Evolutionary conservation across 2,888 invertebrate genomes (phyloP).

Genomic region (Stenolophus ochropezus): DNA sequence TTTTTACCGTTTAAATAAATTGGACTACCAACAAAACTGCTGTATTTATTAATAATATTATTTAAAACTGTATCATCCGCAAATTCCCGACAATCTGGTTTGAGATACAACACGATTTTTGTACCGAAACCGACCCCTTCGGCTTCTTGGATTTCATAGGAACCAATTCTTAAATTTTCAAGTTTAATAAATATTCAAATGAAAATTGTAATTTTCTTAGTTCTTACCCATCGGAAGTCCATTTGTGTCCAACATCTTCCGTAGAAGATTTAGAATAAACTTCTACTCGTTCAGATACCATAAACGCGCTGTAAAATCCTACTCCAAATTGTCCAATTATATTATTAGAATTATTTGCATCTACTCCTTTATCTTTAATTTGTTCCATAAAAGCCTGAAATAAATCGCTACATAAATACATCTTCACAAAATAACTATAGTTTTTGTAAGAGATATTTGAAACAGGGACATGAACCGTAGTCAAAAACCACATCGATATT

Average conservation of each 20-base stretch:
- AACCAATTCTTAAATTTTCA: conserved; percentile 80
- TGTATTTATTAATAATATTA: conserved; percentile 94
- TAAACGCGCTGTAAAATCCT: conserved; percentile 98
- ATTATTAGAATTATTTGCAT: conserved; percentile 78
- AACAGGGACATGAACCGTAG: too few species aligned
- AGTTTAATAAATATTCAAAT: conserved; percentile 3
- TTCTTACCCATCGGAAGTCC: conserved; percentile 92
- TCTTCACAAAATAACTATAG: conserved; percentile 9
- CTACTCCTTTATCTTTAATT: conserved; percentile 80
- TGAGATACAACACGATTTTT: conserved; percentile 93
- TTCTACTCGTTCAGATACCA: conserved; percentile 97
- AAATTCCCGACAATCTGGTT: conserved; percentile 91
- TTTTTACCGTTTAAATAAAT: conserved; percentile 93
- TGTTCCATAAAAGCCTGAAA: conserved; percentile 88
- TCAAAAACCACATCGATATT: too few species aligned
- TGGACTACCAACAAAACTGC: conserved; percentile 96
- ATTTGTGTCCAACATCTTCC: conserved; percentile 84
- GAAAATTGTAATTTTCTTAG: background rate
- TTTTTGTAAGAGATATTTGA: too few species aligned
- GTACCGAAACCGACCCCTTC: conserved; percentile 92
- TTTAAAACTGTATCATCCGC: conserved; percentile 90
- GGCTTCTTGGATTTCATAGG: conserved; percentile 91
- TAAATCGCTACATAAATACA: conserved; percentile 53
- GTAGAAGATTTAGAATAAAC: conserved; percentile 88
- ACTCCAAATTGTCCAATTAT: conserved; percentile 99